Base-by-base conservation (phyloP, 2,888 invertebrate genomes). In the Microplitis deprimator region DNA sequence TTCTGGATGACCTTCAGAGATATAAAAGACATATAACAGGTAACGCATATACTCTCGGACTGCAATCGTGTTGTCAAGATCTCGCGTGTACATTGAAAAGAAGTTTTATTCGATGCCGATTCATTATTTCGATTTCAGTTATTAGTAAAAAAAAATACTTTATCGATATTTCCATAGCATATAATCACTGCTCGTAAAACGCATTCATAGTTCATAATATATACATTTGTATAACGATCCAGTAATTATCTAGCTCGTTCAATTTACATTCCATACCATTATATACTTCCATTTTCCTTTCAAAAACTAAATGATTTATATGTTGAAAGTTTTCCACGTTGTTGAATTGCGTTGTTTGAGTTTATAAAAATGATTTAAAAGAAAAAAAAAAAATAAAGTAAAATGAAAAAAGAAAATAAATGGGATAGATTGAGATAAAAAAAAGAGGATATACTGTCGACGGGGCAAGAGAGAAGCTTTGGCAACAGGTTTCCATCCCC, bases 401-500 rank as follows among this genome's bases (percentile, higher is more conserved):
- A 38, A 40, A 59, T 39, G 13, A 59, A 20, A 40, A 50, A 5
- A 41, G 13, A 69, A 65, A 40, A 29, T 73, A 78, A 75, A 71
- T 73, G 40, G 77, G 62, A 75, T 61, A 75, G 64, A 76, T 76
- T 60, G 77, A 77, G 68, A 79, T 73, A 70, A 69, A 65, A 61
- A 76, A 69, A 67, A 70, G 72, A 67, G 68, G 73, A 61, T 41
- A 72, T 59, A 61, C 59, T 68, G 67, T n/a, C 60, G 41, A 62
- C 70, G 73, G 80, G 70, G 74, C 76, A 78, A 80, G 77, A 77
- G 80, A 81, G 77, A 79, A 81, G 82, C 81, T 86, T 85, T 87
- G 86, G 87, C 87, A 87, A 87, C 87, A 87, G 87, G 87, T 87
- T 88, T 79, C 87, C 86, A 87, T 81, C 86, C 85, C 84, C 78